These are phyloP conservation scores for Huso huso DNA, from an alignment of 2,797 vertebrate genomes.

Conservation along the genomic window DNA sequence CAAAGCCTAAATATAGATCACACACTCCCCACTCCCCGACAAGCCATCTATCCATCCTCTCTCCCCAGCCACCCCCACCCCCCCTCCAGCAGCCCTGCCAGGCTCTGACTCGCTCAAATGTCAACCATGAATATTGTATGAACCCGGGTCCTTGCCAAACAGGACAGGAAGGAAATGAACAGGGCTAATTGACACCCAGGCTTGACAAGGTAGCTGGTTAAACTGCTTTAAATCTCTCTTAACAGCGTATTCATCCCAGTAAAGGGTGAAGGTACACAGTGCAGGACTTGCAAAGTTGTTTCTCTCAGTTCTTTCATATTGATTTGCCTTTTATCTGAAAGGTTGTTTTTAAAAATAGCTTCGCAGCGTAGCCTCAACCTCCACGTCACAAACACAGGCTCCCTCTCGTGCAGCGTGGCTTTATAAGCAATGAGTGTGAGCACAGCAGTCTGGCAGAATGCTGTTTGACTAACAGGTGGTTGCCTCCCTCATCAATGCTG, in stretches of 20 bases:
- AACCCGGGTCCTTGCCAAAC: background rate
- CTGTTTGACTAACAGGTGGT: no score
- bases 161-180: background rate
- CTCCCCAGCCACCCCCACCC: conserved; percentile 21
- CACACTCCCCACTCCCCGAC: conserved; percentile 20
- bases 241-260: background rate
- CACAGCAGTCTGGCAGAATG: no score
- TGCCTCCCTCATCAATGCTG: no score
- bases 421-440: no score
- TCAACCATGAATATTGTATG: conserved; percentile 15
- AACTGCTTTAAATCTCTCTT: background rate
- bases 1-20: conserved; percentile 82
- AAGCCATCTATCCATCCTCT: conserved; percentile 26
- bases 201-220: background rate
- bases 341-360: no score
- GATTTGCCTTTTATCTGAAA: no score
- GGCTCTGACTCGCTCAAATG: conserved; percentile 2
- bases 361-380: no score
- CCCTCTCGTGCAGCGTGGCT: no score
- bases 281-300: background rate
- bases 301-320: background rate
- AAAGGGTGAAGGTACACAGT: background rate
- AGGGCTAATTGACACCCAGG: conserved; percentile 6
- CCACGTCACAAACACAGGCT: no score
- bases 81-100: conserved; percentile 17